Evolutionary conservation across 2,113 vertebrate genomes (phyloP).

Genomic region (Propithecus coquereli): DNA sequence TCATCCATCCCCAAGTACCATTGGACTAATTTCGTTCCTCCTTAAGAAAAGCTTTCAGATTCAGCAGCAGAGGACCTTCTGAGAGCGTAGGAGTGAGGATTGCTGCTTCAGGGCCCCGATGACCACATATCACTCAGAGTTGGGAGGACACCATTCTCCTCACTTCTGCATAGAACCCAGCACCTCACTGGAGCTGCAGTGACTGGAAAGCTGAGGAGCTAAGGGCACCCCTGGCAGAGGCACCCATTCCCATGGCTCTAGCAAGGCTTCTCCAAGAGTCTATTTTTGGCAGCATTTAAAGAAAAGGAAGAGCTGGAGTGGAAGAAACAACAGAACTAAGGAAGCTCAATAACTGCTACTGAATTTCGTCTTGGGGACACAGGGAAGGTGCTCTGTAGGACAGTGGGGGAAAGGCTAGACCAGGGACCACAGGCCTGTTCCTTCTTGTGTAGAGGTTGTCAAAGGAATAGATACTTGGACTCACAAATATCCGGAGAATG

Average conservation of each 20-base stretch:
- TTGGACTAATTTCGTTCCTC: background rate
- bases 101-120: background rate
- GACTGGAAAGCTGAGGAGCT: background rate
- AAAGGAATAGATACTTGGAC: background rate
- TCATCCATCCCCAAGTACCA: background rate
- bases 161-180: background rate
- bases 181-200: accelerated
- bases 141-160: background rate
- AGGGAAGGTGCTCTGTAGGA: background rate
- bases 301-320: background rate
- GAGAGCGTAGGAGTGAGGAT: background rate
- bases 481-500: background rate
- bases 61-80: background rate
- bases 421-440: accelerated
- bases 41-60: background rate
- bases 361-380: background rate
- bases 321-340: background rate
- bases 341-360: background rate
- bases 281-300: background rate
- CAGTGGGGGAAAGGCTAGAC: background rate
- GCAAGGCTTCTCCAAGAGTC: background rate
- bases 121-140: background rate
- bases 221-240: background rate
- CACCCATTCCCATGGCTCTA: accelerated
- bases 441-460: background rate